Evolutionary conservation across 2,113 vertebrate genomes (phyloP), one percentile per base, ranked within the genome.

Genomic region (Anhinga anhinga): DNA sequence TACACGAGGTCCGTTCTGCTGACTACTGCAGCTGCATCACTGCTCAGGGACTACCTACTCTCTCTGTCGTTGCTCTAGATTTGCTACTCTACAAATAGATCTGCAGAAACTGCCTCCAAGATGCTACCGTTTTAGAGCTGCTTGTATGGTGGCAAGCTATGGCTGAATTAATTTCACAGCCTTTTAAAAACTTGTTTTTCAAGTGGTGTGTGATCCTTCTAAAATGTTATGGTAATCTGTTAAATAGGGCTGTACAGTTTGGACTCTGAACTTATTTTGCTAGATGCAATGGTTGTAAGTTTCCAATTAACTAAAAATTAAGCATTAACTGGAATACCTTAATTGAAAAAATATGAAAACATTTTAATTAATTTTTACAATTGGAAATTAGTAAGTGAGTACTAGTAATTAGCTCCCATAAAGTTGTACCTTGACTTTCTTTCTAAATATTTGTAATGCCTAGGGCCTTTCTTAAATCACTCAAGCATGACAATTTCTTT

Each of bases 271-370:
- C 97, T 91, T 96, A 97, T 97, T 96, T 97, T 96, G 93, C 86
- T 94, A 72, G 82, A 49, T 49, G 90, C 85, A 95, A 56, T 93
- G 90, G 94, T 97, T 93, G 82, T 98, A 96, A 95, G 93, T 97
- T 98, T 97, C 93, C 92, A 97, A 94, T 96, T 98, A 98, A 98
- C 98, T 96, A 93, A 96, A 98, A 98, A 98, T 98, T 98, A 98
- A 98, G 97, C 95, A 98, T 98, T 98, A 98, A 98, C 98, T 91
- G 81, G 40, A 65, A 88, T 90, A 85, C 25, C 56, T 89, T 50
- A 88, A 96, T 58, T 67, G 67, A 67, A 83, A 93, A 96, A 90
- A 86, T 59, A 76, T 59, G 27, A 59, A 85, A 95, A 93, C 44
- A 70, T 84, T 92, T 81, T 82, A 95, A 95, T 96, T 87, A 40